Evolutionary conservation across 2,113 vertebrate genomes (phyloP).

Genomic region (Formicarius rufipectus): DNA sequence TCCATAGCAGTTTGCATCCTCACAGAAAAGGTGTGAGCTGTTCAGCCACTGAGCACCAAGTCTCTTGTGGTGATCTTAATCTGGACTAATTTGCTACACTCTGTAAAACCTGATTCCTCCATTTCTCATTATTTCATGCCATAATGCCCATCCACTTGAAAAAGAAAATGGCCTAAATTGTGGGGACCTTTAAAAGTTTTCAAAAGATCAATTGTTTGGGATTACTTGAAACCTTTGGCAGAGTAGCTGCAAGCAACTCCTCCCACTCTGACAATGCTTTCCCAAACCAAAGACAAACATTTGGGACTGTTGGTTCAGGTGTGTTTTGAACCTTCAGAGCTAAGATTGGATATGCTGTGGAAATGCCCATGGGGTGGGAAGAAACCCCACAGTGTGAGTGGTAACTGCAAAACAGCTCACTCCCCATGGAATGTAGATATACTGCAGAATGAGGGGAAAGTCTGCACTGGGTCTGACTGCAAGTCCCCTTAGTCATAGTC

Average conservation of each 20-base stretch:
- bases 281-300: not conserved
- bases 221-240: not conserved
- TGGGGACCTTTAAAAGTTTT: not conserved
- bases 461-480: not conserved
- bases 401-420: not conserved
- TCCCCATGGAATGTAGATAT: not conserved
- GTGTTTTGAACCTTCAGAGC: not conserved
- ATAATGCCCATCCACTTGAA: not conserved
- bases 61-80: no score
- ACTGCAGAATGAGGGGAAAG: not conserved
- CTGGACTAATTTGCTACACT: not conserved
- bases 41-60: not conserved
- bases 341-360: not conserved
- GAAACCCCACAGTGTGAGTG: not conserved
- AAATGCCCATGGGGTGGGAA: not conserved
- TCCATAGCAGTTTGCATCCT: not conserved
- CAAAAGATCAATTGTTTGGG: not conserved
- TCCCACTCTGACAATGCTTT: not conserved
- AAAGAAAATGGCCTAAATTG: not conserved
- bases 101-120: not conserved
- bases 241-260: not conserved
- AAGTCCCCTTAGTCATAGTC: not conserved
- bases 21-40: not conserved
- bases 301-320: not conserved
- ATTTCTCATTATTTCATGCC: not conserved